Conservation (phyloP, 2,797 vertebrate genomes). For the Jordanella pulchra region DNA sequence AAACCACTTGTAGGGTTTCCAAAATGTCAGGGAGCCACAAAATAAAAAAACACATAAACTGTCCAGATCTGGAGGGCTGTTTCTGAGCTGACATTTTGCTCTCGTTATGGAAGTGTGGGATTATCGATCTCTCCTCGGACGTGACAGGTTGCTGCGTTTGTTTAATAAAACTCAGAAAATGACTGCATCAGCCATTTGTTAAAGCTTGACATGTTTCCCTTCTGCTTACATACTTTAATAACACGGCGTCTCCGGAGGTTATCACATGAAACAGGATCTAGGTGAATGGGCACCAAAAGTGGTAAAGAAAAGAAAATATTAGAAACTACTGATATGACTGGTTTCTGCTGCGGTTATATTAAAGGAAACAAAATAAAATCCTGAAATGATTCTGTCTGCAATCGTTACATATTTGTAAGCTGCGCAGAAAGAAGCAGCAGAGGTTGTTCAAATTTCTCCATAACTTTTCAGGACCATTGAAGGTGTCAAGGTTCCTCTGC, state of each 20-base stretch:
- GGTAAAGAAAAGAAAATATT: not conserved
- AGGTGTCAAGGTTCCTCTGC: too few species aligned
- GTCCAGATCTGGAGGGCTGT: conserved; percentile 11
- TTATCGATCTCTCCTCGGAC: conserved; percentile 14
- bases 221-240: conserved; percentile 2
- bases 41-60: conserved; percentile 1
- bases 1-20: conserved; percentile 13
- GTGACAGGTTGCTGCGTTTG: conserved; percentile 9
- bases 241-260: not conserved
- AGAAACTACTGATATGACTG: not conserved
- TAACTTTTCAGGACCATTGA: too few species aligned
- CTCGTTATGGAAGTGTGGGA: conserved; percentile 4
- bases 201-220: conserved; percentile 14
- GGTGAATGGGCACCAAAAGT: not conserved
- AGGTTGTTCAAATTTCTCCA: not conserved
- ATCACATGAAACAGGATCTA: not conserved
- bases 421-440: not conserved
- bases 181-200: conserved; percentile 21
- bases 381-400: not conserved
- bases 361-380: not conserved
- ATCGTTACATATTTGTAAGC: not conserved
- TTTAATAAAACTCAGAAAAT: conserved; percentile 12
- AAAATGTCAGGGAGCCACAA: conserved; percentile 9
- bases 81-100: conserved; percentile 21
- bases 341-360: not conserved